A percentile compares a stretch with the other conserved stretches of the same genome.
phyloP scores from a whole-genome alignment of 1,140 invertebrate species.

The Lasioglossum albipes region DNA sequence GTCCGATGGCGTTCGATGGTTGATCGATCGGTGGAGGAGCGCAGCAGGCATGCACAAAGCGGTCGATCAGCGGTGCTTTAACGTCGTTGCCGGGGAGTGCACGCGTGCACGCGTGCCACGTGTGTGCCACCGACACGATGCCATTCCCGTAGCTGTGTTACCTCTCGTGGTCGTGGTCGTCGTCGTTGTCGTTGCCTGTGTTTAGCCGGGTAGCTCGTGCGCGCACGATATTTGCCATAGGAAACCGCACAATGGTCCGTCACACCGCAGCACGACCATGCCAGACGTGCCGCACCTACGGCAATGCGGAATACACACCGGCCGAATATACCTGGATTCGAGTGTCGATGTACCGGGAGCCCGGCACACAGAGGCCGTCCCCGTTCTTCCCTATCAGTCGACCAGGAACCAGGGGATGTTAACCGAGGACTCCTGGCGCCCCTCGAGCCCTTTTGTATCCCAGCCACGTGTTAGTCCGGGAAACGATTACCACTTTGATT shows the following conservation, averaged over 20 bases:
- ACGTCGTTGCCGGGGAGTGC: slow-evolving; percentile 29
- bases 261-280: slow-evolving; percentile 58
- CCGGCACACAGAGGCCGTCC: neutral
- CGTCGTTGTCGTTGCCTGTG: neutral
- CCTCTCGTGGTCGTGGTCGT: too few species aligned
- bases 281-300: slow-evolving; percentile 45
- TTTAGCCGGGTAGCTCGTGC: slow-evolving; percentile 45
- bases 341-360: slow-evolving; percentile 45
- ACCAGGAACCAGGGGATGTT: slow-evolving; percentile 33
- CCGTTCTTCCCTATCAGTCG: slow-evolving; percentile 19
- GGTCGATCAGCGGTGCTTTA: slow-evolving; percentile 61
- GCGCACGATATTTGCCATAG: slow-evolving; percentile 62
- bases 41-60: slow-evolving; percentile 55
- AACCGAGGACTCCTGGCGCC: slow-evolving; percentile 9
- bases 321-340: slow-evolving; percentile 33
- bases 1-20: slow-evolving; percentile 54
- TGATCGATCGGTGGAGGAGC: slow-evolving; percentile 55
- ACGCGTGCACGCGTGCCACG: neutral
- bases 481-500: slow-evolving; percentile 17
- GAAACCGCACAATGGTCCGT: slow-evolving; percentile 64
- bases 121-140: neutral
- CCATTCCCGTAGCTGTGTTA: too few species aligned
- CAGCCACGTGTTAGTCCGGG: neutral
- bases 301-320: slow-evolving; percentile 35
- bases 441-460: neutral